These are phyloP conservation scores for Ophthalmolycus amberensis DNA, from an alignment of 2,113 vertebrate species.

Conservation along the genomic window DNA sequence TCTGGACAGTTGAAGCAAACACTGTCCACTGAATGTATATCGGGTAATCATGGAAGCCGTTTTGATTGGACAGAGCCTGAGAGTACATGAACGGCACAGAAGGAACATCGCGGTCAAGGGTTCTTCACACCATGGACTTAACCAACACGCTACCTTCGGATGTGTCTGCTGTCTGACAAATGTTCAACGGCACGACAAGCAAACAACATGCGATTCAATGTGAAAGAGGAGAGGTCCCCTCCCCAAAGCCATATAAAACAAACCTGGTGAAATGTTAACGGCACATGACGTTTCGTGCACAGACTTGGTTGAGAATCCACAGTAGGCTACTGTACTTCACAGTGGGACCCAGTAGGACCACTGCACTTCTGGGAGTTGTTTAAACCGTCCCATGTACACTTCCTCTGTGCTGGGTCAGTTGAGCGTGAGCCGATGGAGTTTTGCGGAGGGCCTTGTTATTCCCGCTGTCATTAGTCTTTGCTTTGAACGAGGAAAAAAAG, in stretches of 20 bases:
- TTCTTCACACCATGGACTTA: not conserved
- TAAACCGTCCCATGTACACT: conserved; percentile 46
- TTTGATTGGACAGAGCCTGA: not conserved
- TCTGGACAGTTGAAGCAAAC: not conserved
- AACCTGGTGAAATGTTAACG: conserved; percentile 72
- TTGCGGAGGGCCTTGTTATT: conserved; percentile 51
- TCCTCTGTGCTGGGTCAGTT: conserved; percentile 63
- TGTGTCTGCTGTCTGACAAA: conserved; percentile 22
- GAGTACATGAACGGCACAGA: not conserved
- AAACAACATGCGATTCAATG: conserved; percentile 58
- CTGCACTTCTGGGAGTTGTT: conserved; percentile 36
- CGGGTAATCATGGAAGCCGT: not conserved
- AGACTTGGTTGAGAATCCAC: conserved; percentile 36
- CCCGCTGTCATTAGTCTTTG: conserved; percentile 65
- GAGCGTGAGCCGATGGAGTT: conserved; percentile 65
- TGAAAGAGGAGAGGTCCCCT: conserved; percentile 32
- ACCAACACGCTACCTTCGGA: conserved; percentile 24
- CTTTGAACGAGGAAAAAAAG: conserved; percentile 57
- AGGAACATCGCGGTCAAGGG: not conserved
- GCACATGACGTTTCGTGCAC: conserved; percentile 40
- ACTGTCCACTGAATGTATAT: too few species aligned
- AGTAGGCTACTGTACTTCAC: conserved; percentile 55
- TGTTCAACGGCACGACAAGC: conserved; percentile 57
- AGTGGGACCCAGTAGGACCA: conserved; percentile 25
- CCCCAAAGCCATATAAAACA: conserved; percentile 68